Base-by-base conservation (phyloP, 1,140 invertebrate species). In the Holotrichia oblita region DNA sequence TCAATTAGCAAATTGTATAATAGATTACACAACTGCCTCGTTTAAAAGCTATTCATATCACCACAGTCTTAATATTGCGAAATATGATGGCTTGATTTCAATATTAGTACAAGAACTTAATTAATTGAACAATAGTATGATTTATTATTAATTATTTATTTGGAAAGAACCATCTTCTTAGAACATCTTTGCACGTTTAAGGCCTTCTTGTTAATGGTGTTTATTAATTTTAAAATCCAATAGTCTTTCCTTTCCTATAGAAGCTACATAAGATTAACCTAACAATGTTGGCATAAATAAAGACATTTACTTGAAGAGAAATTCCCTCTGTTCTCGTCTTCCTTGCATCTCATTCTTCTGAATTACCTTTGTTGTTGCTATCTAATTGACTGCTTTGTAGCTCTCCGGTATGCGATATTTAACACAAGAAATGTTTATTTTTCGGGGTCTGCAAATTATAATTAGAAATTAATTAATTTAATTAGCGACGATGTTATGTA, bases 381-480 rank as follows among this genome's bases (percentile, higher is more conserved):
- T 55, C n/a, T 55, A 55, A 55, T 55, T 55, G 48, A 55, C 14
- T 17, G 48, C 14, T 44, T 44, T 44, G 42, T 44, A 44, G 42
- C 42, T 44, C 4, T 4, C 42, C 48, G 48, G n/a, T 55, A 55
- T 55, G n/a, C 17, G n/a, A 17, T 55, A 55, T 14, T 6, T 55
- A 10, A 55, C 6, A 14, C 14, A 17, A 55, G 48, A 55, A 55
- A 55, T 55, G 48, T 55, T 55, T 55, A 14, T 55, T 17, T 17
- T 55, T 55, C 17, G n/a, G 48, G 17, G 17, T 14, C 48, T 55
- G 14, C 12, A 17, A 55, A n/a, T 55, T 55, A 55, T 55, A n/a
- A 55, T 55, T 55, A 55, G 48, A 55, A 17, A 55, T n/a, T 55
- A 55, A 55, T 55, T 55, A 55, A 55, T 55, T 55, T 7, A 55